Evolutionary conservation across 2,113 vertebrate species (phyloP), one percentile per base, ranked within the genome.

Genomic region (Haliaeetus leucogaster): DNA sequence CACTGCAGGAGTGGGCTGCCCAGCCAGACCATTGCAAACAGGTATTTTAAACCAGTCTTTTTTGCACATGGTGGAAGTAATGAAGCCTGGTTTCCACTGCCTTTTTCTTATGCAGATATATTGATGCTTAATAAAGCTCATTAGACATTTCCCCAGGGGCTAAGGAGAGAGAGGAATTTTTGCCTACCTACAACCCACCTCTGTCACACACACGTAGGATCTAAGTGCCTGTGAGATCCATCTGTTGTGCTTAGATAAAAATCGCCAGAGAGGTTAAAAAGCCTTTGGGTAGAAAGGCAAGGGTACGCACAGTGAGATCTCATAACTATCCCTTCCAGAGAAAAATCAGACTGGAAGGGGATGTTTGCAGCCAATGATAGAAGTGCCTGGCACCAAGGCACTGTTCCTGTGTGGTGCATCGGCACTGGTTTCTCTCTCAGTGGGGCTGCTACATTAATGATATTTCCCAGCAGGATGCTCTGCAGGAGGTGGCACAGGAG

Each of bases 281-380:
- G 36, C 29, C 29, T 59, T 86, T 66, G 38, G 45, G 38, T 84
- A 23, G 42, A 59, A 61, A 67, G 48, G 21, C 10, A 55, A 45
- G 79, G 15, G 20, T 59, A 45, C 0, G 0, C 22, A 47, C 26
- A 72, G n/a, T 1, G 3, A 68, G 15, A 76, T 55, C n/a, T 22
- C 38, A 10, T 53, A 58, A 43, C 5, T 16, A 15, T 43, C 77
- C 32, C 40, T 85, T 79, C 42, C 32, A 79, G 38, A 50, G 50
- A 50, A 79, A 84, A 84, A 25, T 36, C 48, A 43, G 26, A 47
- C 23, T 62, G 38, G 42, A 73, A 63, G 32, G 42, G 25, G 17
- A n/a, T 71, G 25, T 66, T 91, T 87, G 42, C 21, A 45, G 63
- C 36, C 45, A 11, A 3, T 10, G 50, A 53, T 5, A 48, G 36